phyloP scores from a whole-genome alignment of 2,888 invertebrate species.

The Bellardia pandia region DNA sequence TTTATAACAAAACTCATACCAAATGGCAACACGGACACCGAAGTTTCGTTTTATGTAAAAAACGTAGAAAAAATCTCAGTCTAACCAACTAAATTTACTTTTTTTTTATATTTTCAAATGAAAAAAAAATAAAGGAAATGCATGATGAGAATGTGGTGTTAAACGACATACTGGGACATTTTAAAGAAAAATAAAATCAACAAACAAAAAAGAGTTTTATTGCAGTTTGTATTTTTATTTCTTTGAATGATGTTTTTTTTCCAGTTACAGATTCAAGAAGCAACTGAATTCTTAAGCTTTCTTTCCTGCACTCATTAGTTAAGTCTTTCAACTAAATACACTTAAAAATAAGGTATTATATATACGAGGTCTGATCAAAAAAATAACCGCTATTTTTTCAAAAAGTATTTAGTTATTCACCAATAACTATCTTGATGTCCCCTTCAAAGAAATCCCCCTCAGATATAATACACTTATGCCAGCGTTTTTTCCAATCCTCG shows the following conservation, averaged over 20 bases:
- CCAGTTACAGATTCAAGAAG: not conserved
- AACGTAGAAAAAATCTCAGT: not conserved
- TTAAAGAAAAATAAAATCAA: constrained; percentile 74
- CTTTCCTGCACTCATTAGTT: constrained; percentile 26
- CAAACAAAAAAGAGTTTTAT: constrained; percentile 46
- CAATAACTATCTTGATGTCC: too few species aligned
- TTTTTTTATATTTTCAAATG: not conserved
- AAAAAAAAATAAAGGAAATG: constrained; percentile 6
- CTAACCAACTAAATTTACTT: not conserved
- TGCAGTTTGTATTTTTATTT: constrained; percentile 14
- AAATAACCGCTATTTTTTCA: too few species aligned
- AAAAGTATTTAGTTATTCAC: too few species aligned
- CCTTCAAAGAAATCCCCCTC: too few species aligned
- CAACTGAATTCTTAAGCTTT: not conserved
- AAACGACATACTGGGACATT: constrained; percentile 80
- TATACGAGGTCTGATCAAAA: too few species aligned
- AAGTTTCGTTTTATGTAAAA: not conserved
- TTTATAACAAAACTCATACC: constrained; percentile 3
- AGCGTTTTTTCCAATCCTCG: too few species aligned
- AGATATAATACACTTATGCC: too few species aligned
- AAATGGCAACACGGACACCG: constrained; percentile 22
- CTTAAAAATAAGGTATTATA: not conserved
- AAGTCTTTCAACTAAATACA: not conserved
- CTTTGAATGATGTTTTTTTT: not conserved
- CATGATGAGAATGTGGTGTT: constrained; percentile 77